Base-by-base conservation (phyloP, 2,113 vertebrate species). In the Dromas ardeola region DNA sequence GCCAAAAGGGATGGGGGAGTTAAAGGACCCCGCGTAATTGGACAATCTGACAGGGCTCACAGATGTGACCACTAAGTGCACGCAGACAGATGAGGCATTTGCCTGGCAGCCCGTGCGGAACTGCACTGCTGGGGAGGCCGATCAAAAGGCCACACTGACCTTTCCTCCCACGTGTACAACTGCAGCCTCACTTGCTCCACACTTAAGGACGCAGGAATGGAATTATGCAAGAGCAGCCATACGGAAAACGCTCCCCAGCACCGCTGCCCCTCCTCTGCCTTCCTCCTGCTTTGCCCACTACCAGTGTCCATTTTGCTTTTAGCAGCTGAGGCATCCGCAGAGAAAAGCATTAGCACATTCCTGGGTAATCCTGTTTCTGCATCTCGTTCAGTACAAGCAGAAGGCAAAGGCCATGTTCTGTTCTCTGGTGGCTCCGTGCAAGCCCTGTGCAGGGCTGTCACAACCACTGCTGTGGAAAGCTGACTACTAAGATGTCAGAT, bases 71-170 rank as follows among this genome's bases (percentile, higher is more conserved):
- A 27, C 94, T 71, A 91, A 80, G 88, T 80, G 70, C 80, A 80
- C 2, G 0, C 83, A 82, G 78, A 58, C 45, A 81, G 58, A 86
- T 5, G 69, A 86, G 66, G 50, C 56, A 5, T 82, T 77, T 83
- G 86, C 94, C 66, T 45, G 50, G 71, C 82, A 91, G 84, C 67
- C 40, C 49, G 20, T 5, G 1, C 55, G 78, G 62, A 81, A 49
- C 63, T 38, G 38, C 16, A 4, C 91, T 88, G 17, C n/a, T 34
- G 38, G 74, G 53, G 32, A 86, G 82, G 45, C 83, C 87, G 85
- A 94, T 50, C 82, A 80, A 88, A 97, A 95, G 84, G 74, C 86
- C 86, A 87, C 13, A 1, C 45, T 86, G 91, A 86, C 94, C 94
- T 87, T 90, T 95, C 78, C 95, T 95, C 71, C 81, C 83, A 92